phyloP scores from a whole-genome alignment of 23 tunicate species.

The Styela plicata region DNA sequence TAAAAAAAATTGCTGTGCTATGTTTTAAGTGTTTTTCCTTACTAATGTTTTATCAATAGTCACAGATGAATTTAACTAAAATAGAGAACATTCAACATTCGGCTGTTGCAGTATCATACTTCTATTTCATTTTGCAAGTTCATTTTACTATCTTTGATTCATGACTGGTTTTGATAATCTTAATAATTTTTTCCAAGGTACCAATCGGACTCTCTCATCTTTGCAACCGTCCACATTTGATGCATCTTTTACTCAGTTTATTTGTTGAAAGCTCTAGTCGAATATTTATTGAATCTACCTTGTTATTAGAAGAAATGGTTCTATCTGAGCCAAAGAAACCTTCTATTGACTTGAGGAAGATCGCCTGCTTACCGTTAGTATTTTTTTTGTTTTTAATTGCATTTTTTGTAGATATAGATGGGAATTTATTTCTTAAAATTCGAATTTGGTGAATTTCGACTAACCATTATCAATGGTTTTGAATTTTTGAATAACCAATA shows the following conservation, averaged over 20 bases:
- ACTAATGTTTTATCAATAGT: too few relatives aligned
- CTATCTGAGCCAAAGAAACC: not conserved
- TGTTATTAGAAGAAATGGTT: slow-evolving; percentile 11
- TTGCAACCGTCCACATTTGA: not conserved
- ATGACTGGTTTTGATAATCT: not conserved
- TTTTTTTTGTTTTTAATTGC: not conserved
- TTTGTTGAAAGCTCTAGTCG: not conserved
- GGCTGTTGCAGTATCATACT: too few relatives aligned
- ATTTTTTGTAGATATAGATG: too few relatives aligned
- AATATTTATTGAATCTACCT: slow-evolving; percentile 3
- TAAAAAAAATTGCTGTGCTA: too few relatives aligned
- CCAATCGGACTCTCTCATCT: slow-evolving; percentile 4
- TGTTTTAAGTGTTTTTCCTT: too few relatives aligned
- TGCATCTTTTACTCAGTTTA: slow-evolving; percentile 19
- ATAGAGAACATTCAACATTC: too few relatives aligned
- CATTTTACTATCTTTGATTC: not conserved
- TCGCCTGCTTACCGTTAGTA: slow-evolving; percentile 22
- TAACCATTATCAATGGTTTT: too few relatives aligned
- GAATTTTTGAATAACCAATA: too few relatives aligned
- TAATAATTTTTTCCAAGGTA: not conserved
- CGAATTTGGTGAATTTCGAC: too few relatives aligned
- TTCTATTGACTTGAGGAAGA: not conserved
- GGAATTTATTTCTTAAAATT: too few relatives aligned
- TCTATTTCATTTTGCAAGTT: too few relatives aligned
- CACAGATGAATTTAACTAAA: too few relatives aligned